Evolutionary conservation across 2,113 vertebrate genomes (phyloP), one percentile per base, ranked within the genome.

Genomic region (Centropristis striata): DNA sequence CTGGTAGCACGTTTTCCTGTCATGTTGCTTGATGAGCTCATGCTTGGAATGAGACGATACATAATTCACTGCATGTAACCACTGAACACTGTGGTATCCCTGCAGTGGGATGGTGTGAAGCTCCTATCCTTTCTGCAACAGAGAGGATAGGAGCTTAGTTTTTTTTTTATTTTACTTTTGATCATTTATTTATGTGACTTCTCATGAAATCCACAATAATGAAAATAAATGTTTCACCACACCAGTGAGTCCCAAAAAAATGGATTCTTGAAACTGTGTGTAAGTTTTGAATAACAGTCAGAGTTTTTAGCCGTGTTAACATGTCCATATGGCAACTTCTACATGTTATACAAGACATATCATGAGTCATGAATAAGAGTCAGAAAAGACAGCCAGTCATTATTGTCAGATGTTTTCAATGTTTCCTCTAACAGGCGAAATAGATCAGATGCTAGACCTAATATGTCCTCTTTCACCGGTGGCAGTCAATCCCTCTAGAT

Each of bases 21-120:
- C 61, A 49, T 14, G 23, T 44, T 68, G 55, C 41, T 7, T 6
- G 63, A 77, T 71, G 80, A 81, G 73, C 61, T 76, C 58, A 64
- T 49, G 75, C 72, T 74, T 41, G 54, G 57, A 66, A 55, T 69
- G 83, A 86, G 53, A 81, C 4, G 32, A 78, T 84, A 8, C 82
- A 88, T 87, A 77, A 90, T 89, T 89, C 61, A 84, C 68, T 55
- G 32, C 25, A 5, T 85, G 67, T 77, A 82, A 70, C 28, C 66
- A 37, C 60, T 20, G 41, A 72, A 59, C 64, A 23, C n/a, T 23
- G 1, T 28, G 58, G 49, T 8, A 0, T 57, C 78, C 71, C 55
- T n/a, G 42, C 13, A 6, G 53, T 20, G 53, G 27, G 46, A 27
- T 7, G 14, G 37, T 4, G 21, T 32, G n/a, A 21, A 25, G n/a